Base-by-base conservation (phyloP, 2,113 vertebrate species). In the Peucedramus taeniatus region DNA sequence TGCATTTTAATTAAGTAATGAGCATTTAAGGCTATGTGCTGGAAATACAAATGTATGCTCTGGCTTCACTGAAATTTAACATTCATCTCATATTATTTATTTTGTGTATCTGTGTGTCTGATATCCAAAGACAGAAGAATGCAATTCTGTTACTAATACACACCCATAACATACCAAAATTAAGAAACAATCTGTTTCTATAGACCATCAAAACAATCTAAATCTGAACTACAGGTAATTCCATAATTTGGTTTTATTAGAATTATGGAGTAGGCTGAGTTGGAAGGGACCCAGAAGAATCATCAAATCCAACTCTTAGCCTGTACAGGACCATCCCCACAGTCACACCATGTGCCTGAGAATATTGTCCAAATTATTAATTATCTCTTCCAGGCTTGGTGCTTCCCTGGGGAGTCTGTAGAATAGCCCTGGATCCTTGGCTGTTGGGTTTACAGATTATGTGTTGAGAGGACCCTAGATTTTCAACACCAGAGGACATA, bases 1-100 rank as follows among this genome's bases (percentile, higher is more conserved):
- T 95, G 79, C 72, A 91, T 93, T 91, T 94, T 90, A 96, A 96
- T 96, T 90, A 91, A 76, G 70, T 74, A 61, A 64, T 30, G 50
- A 96, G 65, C 18, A 1, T 69, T 93, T 90, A 92, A 65, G 2
- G 1, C 4, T 61, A 21, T 84, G 42, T 75, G 72, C 42, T 75
- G 37, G 23, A 68, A 91, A 94, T 66, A 53, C 24, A 93, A 23
- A 53, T 24, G 3, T 14, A 54, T 82, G 71, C 18, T 63, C 35
- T 80, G 13, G 8, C 18, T 94, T 65, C 39, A 44, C 6, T 77
- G 51, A 80, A 88, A 53, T 83, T 66, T 61, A 81, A 39, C 6
- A 42, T 69, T 86, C 9, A 33, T 40, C 35, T 68, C 23, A 37
- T 40, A 42, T 42, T 49, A n/a, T 37, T 88, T 82, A 68, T 23